These are phyloP conservation scores for Pemphredon lugubris DNA, from an alignment of 2,888 invertebrate species.

Conservation along the genomic window DNA sequence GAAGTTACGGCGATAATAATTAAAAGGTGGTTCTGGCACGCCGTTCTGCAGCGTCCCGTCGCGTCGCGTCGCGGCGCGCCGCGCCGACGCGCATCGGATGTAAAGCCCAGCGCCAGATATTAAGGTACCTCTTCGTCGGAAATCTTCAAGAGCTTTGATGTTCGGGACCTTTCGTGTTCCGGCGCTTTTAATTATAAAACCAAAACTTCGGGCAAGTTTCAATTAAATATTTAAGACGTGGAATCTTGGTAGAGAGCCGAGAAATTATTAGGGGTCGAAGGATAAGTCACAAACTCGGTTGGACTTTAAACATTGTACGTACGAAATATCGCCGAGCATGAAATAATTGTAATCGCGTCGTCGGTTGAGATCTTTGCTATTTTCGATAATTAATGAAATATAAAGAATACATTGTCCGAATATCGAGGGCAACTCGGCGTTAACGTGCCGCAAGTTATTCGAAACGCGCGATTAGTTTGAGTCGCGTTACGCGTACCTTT, in stretches of 20 bases:
- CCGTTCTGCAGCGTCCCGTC: slow-evolving; percentile 35
- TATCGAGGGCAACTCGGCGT: too few species aligned
- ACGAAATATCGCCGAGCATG: too few species aligned
- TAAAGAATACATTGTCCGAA: too few species aligned
- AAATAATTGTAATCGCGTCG: too few species aligned
- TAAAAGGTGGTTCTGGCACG: slow-evolving; percentile 64
- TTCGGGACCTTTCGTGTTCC: slow-evolving; percentile 43
- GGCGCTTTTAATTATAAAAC: slow-evolving; percentile 62
- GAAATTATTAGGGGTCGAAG: not conserved
- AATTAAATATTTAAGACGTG: slow-evolving; percentile 38
- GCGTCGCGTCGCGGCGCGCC: too few species aligned
- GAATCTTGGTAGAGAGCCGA: not conserved
- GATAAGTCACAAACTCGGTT: too few species aligned
- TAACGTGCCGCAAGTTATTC: not conserved
- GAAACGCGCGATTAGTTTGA: not conserved
- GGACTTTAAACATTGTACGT: not conserved
- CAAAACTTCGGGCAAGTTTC: slow-evolving; percentile 50
- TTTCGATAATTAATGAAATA: too few species aligned
- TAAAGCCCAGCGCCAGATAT: slow-evolving; percentile 56
- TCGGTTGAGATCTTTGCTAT: not conserved
- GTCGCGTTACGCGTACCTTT: slow-evolving; percentile 27
- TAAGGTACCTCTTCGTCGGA: slow-evolving; percentile 34
- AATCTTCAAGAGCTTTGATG: slow-evolving; percentile 60
- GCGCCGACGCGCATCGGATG: slow-evolving; percentile 46
- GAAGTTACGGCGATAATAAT: slow-evolving; percentile 70